A percentile compares a stretch with the other conserved stretches of the same genome.
These are phyloP conservation scores for Trachurus trachurus DNA, from an alignment of 2,797 vertebrate genomes.

Conservation along the genomic window DNA sequence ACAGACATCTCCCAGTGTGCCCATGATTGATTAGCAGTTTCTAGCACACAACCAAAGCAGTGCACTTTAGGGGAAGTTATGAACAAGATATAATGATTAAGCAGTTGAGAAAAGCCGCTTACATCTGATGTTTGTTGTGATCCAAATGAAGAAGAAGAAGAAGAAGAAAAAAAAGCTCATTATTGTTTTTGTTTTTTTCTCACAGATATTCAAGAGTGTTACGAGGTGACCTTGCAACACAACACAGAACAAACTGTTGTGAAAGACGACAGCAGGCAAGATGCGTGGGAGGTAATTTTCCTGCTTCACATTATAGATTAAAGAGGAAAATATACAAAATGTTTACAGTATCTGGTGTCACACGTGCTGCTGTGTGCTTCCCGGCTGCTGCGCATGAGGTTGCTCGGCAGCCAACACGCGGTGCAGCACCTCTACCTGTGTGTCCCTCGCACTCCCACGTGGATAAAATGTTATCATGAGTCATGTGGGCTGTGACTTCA, in stretches of 20 bases:
- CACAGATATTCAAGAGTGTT: slow-evolving; percentile 90
- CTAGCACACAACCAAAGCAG: slow-evolving; percentile 25
- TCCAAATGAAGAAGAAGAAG: slow-evolving; percentile 9
- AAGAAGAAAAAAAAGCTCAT: slow-evolving; percentile 32
- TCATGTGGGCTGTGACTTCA: slow-evolving; percentile 56
- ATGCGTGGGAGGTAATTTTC: slow-evolving; percentile 82
- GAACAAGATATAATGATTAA: slow-evolving; percentile 16
- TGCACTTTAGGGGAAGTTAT: slow-evolving; percentile 8
- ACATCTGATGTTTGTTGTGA: slow-evolving; percentile 28
- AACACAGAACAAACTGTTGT: slow-evolving; percentile 77
- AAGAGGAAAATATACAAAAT: slow-evolving; percentile 49
- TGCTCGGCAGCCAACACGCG: slow-evolving; percentile 22
- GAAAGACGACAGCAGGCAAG: slow-evolving; percentile 74
- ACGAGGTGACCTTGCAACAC: slow-evolving; percentile 87
- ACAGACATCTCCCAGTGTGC: slow-evolving; percentile 39
- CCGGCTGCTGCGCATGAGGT: slow-evolving; percentile 11
- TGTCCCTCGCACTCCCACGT: slow-evolving; percentile 43
- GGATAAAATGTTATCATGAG: slow-evolving; percentile 37
- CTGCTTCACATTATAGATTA: slow-evolving; percentile 54
- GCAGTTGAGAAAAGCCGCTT: slow-evolving; percentile 1
- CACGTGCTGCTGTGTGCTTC: slow-evolving; percentile 17
- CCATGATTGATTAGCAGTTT: slow-evolving; percentile 33
- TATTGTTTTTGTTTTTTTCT: slow-evolving; percentile 59
- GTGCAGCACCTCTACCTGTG: slow-evolving; percentile 50
- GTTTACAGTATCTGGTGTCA: slow-evolving; percentile 51